Base-by-base conservation (phyloP, 1,140 invertebrate genomes). In the Pseudomyrmex concolor region DNA sequence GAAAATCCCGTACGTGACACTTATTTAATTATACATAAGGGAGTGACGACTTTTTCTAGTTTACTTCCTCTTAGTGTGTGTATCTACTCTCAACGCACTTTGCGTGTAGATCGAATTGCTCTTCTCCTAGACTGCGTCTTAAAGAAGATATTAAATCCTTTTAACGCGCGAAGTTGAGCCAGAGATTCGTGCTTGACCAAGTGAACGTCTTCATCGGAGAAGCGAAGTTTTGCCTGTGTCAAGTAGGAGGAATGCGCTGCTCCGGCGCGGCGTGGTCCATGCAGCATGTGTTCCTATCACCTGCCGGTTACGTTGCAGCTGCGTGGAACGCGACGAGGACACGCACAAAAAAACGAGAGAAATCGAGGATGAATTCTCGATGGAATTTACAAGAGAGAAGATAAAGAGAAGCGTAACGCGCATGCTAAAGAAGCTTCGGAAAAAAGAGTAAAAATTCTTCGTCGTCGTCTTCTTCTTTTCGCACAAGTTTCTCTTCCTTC, bases 221-320 rank as follows among this genome's bases (percentile, higher is more conserved):
- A 34, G 64, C 62, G 34, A 78, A 78, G 74, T 66, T 57, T 70
- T 17, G 54, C 64, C 64, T 80, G 19, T 22, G 64, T 71, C 66
- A 48, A 80, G 66, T 59, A 71, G 45, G 34, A 70, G 76, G 57
- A 82, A 55, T 76, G 57, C 71, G 51, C 60, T 57, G 66, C 57
- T 34, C 55, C n/a, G 13, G 0, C 0, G 25, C 25, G 25, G 25
- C 76, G 48, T 48, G 84, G 85, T 71, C 84, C 85, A 71, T 73
- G 84, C 78, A 83, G 85, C 85, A 87, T 87, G 86, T 87, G 84
- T 87, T 87, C 54, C 84, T 87, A 87, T 87, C 86, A 87, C 86
- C 86, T 87, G 86, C 84, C 72, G 83, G 80, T 54, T 34, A 19
- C 45, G 71, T 83, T 87, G 86, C 86, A 87, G 86, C 86, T 87